Conservation (phyloP, 2,113 vertebrate species). For the Salvator merianae region DNA sequence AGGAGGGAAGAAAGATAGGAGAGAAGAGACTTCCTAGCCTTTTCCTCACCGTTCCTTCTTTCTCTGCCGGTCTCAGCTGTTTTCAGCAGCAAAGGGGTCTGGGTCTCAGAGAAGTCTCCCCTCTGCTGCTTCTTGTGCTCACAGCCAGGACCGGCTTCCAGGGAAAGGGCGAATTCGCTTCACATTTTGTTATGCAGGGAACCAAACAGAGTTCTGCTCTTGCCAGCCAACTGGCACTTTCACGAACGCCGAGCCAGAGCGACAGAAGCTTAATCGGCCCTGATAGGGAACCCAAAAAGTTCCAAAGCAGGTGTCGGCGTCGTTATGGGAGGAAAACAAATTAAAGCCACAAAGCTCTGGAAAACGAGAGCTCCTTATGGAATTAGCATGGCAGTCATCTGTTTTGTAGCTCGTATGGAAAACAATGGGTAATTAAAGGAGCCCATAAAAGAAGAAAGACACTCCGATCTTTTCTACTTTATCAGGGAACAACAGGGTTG, state of each 20-base stretch:
- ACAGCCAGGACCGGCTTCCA: neutral
- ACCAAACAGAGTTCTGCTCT: neutral
- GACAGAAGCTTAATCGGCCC: fast-evolving
- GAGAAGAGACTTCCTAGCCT: too few relatives aligned
- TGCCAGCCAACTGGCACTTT: neutral
- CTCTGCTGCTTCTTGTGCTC: too few relatives aligned
- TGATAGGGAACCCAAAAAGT: neutral
- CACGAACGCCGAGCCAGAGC: fast-evolving
- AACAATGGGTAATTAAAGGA: neutral
- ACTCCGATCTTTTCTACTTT: fast-evolving
- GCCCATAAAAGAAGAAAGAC: neutral
- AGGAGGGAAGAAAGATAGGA: too few relatives aligned
- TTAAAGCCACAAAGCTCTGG: neutral
- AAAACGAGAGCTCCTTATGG: conserved; percentile 11
- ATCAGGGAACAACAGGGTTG: neutral
- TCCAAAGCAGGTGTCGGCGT: fast-evolving
- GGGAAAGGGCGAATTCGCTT: neutral
- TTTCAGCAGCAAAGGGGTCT: too few relatives aligned
- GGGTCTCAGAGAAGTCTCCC: too few relatives aligned
- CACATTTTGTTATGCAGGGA: conserved; percentile 3
- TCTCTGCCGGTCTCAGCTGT: too few relatives aligned
- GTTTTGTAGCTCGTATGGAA: fast-evolving
- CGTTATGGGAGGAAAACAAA: neutral
- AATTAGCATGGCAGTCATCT: neutral
- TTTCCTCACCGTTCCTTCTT: too few relatives aligned